phyloP scores from a whole-genome alignment of 2,888 invertebrate species.

The Cheilosia vernalis region DNA sequence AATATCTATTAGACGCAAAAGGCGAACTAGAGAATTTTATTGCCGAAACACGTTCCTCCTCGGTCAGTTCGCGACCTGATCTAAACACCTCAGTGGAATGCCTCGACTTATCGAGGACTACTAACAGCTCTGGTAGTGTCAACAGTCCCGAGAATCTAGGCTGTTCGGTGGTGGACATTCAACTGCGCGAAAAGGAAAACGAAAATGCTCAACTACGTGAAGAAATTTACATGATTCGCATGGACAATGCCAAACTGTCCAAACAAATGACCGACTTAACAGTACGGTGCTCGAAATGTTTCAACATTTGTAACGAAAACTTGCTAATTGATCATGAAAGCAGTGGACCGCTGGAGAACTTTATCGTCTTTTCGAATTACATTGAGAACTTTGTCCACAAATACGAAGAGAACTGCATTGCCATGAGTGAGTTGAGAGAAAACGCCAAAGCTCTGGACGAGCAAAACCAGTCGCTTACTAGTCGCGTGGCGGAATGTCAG shows the following conservation, averaged over 20 bases:
- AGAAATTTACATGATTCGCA: conserved; percentile 75
- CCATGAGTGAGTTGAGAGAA: conserved; percentile 71
- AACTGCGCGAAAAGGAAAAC: conserved; percentile 81
- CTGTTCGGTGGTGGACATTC: conserved; percentile 81
- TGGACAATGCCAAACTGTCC: conserved; percentile 76
- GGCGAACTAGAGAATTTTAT: conserved; percentile 80
- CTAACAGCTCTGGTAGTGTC: conserved; percentile 77
- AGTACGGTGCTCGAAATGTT: conserved; percentile 62
- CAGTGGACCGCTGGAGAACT: conserved; percentile 71
- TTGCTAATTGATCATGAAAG: conserved; percentile 63
- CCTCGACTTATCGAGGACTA: conserved; percentile 77
- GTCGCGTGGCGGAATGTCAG: conserved; percentile 23
- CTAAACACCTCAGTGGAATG: conserved; percentile 79
- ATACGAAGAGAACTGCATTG: conserved; percentile 73
- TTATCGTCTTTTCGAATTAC: conserved; percentile 77
- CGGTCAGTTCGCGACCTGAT: conserved; percentile 77
- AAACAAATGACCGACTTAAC: conserved; percentile 76
- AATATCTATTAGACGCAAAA: conserved; percentile 78
- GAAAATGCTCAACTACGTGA: conserved; percentile 79
- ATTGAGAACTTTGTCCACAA: conserved; percentile 76
- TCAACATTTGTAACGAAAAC: conserved; percentile 75
- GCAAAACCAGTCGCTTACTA: conserved; percentile 61
- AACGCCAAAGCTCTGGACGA: conserved; percentile 48
- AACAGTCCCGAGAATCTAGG: conserved; percentile 81
- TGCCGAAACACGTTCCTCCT: conserved; percentile 78